Evolutionary conservation across 2,797 vertebrate genomes (phyloP), one percentile per base, ranked within the genome.

Genomic region (Synanceia verrucosa): DNA sequence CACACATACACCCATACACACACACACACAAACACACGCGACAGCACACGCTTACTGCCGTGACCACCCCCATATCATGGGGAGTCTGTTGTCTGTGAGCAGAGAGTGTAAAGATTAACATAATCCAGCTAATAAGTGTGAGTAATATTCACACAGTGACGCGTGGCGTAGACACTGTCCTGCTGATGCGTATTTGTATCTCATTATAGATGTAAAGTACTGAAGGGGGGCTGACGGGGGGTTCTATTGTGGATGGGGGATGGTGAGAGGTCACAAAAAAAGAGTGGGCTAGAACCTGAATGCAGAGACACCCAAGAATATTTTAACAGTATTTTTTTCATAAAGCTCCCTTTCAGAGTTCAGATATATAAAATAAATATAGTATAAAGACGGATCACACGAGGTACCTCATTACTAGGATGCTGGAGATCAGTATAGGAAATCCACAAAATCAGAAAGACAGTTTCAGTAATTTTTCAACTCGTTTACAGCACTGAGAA

Each of bases 41-140:
- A 58, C 81, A 78, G 47, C 76, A 82, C 88, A 87, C 89, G 86
- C 89, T 85, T 81, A 73, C 85, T 70, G 78, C 89, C 81, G 70
- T 91, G 92, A 91, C 90, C 90, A 90, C 77, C 86, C 85, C 89
- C 87, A 79, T 88, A 87, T 91, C 89, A 83, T 72, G 86, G 85
- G 78, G 87, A 90, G 90, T 92, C 90, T 92, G 91, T 92, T 93
- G 92, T 92, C 91, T 93, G 92, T 86, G 93, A 89, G 91, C 91
- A 90, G 86, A 80, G 91, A 91, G 93, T 93, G 93, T 93, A 92
- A 93, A 93, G 94, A 94, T 95, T 95, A 94, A 93, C 94, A 95
- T 95, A 94, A 95, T 94, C 92, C 93, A 92, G 93, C 93, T 94
- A 94, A 94, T 94, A 93, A 93, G 91, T 93, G 92, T 89, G 91